phyloP scores from a whole-genome alignment of 2,888 invertebrate species.

The Heteromurus nitidus region DNA sequence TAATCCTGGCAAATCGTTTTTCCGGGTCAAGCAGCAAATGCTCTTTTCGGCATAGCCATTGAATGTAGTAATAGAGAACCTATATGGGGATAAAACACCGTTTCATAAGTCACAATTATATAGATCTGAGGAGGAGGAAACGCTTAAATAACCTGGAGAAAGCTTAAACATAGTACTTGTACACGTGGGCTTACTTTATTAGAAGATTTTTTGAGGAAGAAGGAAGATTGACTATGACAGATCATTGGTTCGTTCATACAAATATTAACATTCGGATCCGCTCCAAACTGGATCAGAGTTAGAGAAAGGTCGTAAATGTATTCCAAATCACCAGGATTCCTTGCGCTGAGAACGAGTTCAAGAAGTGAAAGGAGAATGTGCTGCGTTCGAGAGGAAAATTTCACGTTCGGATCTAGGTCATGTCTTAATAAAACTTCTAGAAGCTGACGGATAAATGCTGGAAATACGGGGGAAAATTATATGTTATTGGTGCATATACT shows the following conservation, averaged over 20 bases:
- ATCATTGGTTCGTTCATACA: conserved; percentile 76
- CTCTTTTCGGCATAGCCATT: conserved; percentile 81
- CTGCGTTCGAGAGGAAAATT: conserved; percentile 79
- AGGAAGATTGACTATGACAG: conserved; percentile 78
- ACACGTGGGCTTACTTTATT: conserved; percentile 75
- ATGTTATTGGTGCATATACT: no score
- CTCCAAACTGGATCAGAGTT: conserved; percentile 84
- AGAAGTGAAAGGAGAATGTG: conserved; percentile 83
- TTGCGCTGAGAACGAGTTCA: conserved; percentile 78
- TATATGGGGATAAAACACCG: conserved; percentile 74
- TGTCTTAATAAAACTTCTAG: conserved; percentile 76
- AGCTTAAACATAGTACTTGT: background rate
- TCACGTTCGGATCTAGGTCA: conserved; percentile 77
- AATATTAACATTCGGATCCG: conserved; percentile 78
- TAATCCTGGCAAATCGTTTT: conserved; percentile 81
- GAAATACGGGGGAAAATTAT: conserved; percentile 47
- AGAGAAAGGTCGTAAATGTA: conserved; percentile 83
- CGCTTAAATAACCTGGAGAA: no score
- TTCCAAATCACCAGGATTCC: conserved; percentile 81
- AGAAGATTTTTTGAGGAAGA: conserved; percentile 79
- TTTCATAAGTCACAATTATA: background rate
- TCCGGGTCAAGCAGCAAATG: conserved; percentile 78
- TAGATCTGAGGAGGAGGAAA: no score
- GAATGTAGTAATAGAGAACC: conserved; percentile 83
- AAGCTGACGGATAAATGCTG: conserved; percentile 82